Conservation (phyloP, 2,888 invertebrate species). For the Xestoiulus laeticollis region DNA sequence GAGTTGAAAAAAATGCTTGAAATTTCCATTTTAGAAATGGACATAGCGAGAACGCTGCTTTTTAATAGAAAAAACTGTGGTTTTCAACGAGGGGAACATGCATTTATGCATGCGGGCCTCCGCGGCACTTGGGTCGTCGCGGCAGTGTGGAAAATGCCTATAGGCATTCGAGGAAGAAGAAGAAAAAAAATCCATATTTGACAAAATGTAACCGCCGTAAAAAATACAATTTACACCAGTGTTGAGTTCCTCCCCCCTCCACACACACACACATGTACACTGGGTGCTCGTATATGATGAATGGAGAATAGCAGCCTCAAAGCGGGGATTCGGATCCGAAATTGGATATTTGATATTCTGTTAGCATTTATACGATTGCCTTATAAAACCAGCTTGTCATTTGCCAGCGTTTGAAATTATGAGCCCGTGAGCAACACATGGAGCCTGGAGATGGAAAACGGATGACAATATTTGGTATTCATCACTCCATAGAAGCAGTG, state of each 20-base stretch:
- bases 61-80: neutral
- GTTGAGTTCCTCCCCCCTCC: neutral
- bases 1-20: no score
- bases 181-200: neutral
- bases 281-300: neutral
- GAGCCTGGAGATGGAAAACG: neutral
- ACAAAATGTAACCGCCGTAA: neutral
- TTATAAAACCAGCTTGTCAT: neutral
- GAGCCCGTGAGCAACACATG: neutral
- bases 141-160: neutral
- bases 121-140: neutral
- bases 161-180: neutral
- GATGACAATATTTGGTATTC: neutral
- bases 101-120: neutral
- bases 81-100: neutral
- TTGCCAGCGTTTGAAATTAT: neutral
- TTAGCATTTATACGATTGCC: neutral
- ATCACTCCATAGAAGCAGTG: neutral
- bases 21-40: neutral
- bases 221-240: neutral
- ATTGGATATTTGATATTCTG: neutral
- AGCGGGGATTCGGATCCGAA: neutral
- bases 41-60: neutral
- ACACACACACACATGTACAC: no score
- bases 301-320: neutral